These are phyloP conservation scores for Drosophila setifemur DNA, from an alignment of 1,140 invertebrate genomes.

Conservation along the genomic window DNA sequence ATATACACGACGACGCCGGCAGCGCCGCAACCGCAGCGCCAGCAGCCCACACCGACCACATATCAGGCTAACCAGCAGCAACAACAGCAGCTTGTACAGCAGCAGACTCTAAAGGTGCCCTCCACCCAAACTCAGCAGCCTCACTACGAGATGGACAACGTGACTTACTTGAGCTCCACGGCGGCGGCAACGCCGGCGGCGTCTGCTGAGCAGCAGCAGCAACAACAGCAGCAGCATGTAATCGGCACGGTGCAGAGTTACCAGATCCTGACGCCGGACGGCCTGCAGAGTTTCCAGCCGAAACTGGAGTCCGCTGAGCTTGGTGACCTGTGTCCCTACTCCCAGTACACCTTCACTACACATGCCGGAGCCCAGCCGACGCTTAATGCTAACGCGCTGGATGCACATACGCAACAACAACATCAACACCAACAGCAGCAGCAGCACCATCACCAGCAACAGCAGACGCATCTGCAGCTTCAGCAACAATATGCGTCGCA, in stretches of 20 bases:
- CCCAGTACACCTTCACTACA: constrained; percentile 75
- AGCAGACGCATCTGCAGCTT: constrained; percentile 60
- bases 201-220: constrained; percentile 48
- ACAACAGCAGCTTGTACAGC: constrained; percentile 49
- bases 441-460: constrained; percentile 66
- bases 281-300: constrained; percentile 74
- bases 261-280: constrained; percentile 77
- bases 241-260: constrained; percentile 81
- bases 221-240: constrained; percentile 70
- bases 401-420: constrained; percentile 57
- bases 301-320: constrained; percentile 66
- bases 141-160: constrained; percentile 76
- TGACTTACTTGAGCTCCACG: constrained; percentile 70
- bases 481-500: constrained; percentile 57
- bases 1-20: constrained; percentile 68
- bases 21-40: constrained; percentile 44
- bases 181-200: constrained; percentile 60
- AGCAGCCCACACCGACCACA: constrained; percentile 40
- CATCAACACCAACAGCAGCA: constrained; percentile 57
- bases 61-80: constrained; percentile 56
- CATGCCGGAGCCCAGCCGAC: constrained; percentile 65
- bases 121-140: constrained; percentile 59
- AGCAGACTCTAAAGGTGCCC: constrained; percentile 41
- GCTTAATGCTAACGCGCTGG: constrained; percentile 62
- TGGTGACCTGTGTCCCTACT: constrained; percentile 72